Base-by-base conservation (phyloP, 2,113 vertebrate genomes). In the Antennarius striatus region DNA sequence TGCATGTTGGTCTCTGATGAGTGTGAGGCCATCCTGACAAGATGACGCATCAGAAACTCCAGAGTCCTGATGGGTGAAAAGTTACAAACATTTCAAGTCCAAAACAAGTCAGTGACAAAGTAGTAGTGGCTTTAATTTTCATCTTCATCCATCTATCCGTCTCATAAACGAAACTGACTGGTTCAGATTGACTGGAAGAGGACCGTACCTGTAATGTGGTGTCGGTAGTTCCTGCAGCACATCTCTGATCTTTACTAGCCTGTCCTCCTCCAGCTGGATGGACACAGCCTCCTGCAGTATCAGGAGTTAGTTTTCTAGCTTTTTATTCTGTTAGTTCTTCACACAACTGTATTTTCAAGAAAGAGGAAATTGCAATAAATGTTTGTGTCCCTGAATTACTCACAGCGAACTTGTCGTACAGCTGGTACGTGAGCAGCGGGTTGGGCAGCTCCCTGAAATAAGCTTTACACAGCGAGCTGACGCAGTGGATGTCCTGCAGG, bases 371-470 rank as follows among this genome's bases (percentile, higher is more conserved):
- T 9, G 29, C 39, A 45, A 42, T 14, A 42, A 36, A 36, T 7
- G 32, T 36, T 36, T 36, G 32, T 36, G 32, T 36, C 7, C 7
- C 32, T 3, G 32, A 45, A 56, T 11, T 28, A 92, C 96, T 93
- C 89, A 98, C 97, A 1, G 97, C 95, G 17, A 98, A 99, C 73
- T 95, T 95, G 90, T 98, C 95, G 0, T 98, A 99, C 47, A 99
- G 95, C 87, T 96, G 94, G 78, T 98, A 98, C 0, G 95, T 98
- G 85, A 99, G 95, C 72, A 99, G 92, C 0, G 96, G 97, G 81
- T 99, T 96, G 3, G 97, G 97, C 45, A 99, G 92, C 71, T 98
- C 96, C 50, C 96, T 86, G 94, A 97, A 99, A 22, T 99, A 99
- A 0, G 95, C 95, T 75, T 99, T 99, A 83, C 95, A 96, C 68